phyloP scores from a whole-genome alignment of 2,888 invertebrate species.

The Eupithecia pulchellata region DNA sequence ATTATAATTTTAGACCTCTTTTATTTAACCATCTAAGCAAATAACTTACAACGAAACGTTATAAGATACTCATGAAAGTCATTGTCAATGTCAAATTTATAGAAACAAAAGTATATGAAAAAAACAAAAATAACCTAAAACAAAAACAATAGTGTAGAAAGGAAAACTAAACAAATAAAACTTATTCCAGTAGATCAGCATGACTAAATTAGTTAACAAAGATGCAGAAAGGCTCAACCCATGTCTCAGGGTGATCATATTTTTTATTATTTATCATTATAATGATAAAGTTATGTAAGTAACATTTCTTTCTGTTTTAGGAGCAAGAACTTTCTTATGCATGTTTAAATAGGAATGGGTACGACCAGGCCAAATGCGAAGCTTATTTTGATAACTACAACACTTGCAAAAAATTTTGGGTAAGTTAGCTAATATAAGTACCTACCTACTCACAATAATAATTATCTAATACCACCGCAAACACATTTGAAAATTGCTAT shows the following conservation, averaged over 20 bases:
- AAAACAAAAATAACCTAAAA: not conserved
- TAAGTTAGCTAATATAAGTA: too few relatives aligned
- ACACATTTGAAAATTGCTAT: too few relatives aligned
- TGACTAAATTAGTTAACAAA: slow-evolving; percentile 65
- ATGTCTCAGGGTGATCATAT: slow-evolving; percentile 72
- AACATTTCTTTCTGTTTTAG: slow-evolving; percentile 72
- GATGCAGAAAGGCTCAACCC: slow-evolving; percentile 73
- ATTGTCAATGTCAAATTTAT: not conserved
- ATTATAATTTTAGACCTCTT: too few relatives aligned
- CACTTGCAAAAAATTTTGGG: slow-evolving; percentile 93
- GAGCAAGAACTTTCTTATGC: slow-evolving; percentile 90
- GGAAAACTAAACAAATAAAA: not conserved
- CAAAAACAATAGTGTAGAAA: not conserved
- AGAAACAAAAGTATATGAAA: not conserved
- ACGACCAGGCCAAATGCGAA: slow-evolving; percentile 87
- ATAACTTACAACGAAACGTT: not conserved
- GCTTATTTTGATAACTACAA: slow-evolving; percentile 91
- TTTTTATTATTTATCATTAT: too few relatives aligned
- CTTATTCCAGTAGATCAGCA: slow-evolving; percentile 31
- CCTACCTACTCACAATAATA: too few relatives aligned
- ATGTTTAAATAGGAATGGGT: slow-evolving; percentile 89
- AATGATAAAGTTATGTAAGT: slow-evolving; percentile 44
- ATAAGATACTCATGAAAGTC: not conserved
- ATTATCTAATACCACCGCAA: too few relatives aligned
- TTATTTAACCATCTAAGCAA: too few relatives aligned